These are phyloP conservation scores for Hyposoter dolosus DNA, from an alignment of 2,888 invertebrate genomes.

Conservation along the genomic window DNA sequence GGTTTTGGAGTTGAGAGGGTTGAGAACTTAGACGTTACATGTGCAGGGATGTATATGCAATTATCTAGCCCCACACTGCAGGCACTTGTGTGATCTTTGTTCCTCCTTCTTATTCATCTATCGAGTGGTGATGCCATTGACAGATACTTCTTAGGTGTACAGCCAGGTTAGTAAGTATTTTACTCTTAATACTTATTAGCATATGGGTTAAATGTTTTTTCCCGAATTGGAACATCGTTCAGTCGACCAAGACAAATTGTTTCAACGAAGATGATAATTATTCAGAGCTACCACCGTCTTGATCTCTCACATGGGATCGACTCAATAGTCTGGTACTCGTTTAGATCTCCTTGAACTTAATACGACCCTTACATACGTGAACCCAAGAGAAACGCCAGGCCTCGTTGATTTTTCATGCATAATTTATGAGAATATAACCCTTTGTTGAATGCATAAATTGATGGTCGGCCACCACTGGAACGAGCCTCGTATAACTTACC, in stretches of 20 bases:
- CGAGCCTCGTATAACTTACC: neutral
- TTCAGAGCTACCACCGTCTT: conserved; percentile 37
- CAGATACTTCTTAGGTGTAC: neutral
- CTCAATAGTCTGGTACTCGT: conserved; percentile 55
- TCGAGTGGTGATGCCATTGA: neutral
- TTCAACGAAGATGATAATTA: conserved; percentile 58
- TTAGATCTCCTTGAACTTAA: conserved; percentile 66
- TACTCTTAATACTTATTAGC: neutral
- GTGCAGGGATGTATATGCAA: neutral
- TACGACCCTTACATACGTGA: conserved; percentile 15
- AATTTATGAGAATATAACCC: conserved; percentile 67
- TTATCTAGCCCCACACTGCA: neutral
- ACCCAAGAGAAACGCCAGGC: conserved; percentile 42
- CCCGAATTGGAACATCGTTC: neutral
- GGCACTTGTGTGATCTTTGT: neutral
- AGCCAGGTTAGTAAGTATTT: neutral
- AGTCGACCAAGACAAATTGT: conserved; percentile 54
- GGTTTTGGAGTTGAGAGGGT: conserved; percentile 36
- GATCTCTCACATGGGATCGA: conserved; percentile 9
- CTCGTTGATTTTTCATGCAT: conserved; percentile 68
- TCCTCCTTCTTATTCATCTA: neutral
- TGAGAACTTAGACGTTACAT: neutral
- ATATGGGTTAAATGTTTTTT: neutral
- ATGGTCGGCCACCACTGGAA: conserved; percentile 49
- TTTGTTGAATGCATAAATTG: conserved; percentile 68